Conservation (phyloP, 2,888 invertebrate genomes). For the Nomada goodeniana region DNA sequence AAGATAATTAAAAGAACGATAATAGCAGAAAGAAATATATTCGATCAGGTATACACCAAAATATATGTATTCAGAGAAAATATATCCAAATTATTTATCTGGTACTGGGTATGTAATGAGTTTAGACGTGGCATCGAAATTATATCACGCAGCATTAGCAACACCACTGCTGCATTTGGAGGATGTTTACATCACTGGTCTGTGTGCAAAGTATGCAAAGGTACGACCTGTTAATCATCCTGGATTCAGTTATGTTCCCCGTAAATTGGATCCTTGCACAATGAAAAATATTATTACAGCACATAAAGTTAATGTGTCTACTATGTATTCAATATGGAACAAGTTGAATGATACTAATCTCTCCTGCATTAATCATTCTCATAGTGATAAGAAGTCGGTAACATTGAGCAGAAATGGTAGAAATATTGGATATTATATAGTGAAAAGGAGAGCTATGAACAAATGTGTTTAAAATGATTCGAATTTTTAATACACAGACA, state of each 20-base stretch:
- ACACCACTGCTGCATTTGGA: constrained; percentile 91
- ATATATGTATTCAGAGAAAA: constrained; percentile 90
- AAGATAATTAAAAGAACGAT: background rate
- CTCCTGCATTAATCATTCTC: constrained; percentile 67
- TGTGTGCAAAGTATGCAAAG: constrained; percentile 87
- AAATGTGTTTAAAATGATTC: constrained; percentile 60
- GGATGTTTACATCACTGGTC: constrained; percentile 92
- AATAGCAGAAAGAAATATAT: background rate
- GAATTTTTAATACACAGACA: constrained; percentile 6
- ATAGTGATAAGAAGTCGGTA: constrained; percentile 63
- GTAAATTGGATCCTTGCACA: constrained; percentile 85
- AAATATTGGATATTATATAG: constrained; percentile 76
- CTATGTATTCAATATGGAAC: constrained; percentile 83
- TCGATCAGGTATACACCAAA: constrained; percentile 89
- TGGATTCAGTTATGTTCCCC: constrained; percentile 87
- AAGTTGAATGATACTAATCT: constrained; percentile 75
- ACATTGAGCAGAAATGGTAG: constrained; percentile 71
- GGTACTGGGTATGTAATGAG: constrained; percentile 93
- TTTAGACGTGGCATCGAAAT: constrained; percentile 87
- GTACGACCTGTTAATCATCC: constrained; percentile 88
- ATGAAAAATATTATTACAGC: constrained; percentile 86
- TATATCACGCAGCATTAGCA: constrained; percentile 88
- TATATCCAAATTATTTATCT: constrained; percentile 92
- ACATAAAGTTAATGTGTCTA: constrained; percentile 85
- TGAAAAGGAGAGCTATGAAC: constrained; percentile 72